Conservation (phyloP, 2,888 invertebrate species). For the Acrocyrtus sp. region DNA sequence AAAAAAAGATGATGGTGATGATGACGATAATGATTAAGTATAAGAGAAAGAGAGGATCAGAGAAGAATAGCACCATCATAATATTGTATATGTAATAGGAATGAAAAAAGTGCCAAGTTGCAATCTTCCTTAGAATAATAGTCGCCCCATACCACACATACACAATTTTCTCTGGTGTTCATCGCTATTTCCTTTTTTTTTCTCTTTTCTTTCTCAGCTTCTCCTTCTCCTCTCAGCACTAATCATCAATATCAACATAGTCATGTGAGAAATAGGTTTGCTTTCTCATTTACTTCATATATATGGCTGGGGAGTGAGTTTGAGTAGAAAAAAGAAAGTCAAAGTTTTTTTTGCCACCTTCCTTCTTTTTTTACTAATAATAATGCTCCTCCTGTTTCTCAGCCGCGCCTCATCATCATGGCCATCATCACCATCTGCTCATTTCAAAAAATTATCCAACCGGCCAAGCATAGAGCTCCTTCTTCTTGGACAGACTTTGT, state of each 20-base stretch:
- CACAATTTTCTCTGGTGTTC: constrained; percentile 19
- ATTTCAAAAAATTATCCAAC: constrained; percentile 48
- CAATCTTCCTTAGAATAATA: constrained; percentile 35
- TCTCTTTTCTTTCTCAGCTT: not conserved
- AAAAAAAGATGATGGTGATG: constrained; percentile 11
- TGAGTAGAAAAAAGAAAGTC: not conserved
- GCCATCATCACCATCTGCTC: constrained; percentile 51
- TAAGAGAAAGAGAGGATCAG: constrained; percentile 15
- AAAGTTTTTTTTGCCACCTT: constrained; percentile 43
- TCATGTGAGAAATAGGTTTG: constrained; percentile 11
- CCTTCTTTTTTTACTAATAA: constrained; percentile 26
- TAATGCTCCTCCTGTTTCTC: constrained; percentile 49
- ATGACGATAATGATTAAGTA: constrained; percentile 29
- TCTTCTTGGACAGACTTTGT: constrained; percentile 1
- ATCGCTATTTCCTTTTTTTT: constrained; percentile 33
- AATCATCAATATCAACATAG: constrained; percentile 23
- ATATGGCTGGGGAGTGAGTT: no score
- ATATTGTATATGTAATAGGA: constrained; percentile 9
- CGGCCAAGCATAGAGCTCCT: constrained; percentile 18
- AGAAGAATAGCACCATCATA: no score
- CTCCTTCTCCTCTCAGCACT: not conserved
- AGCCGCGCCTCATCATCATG: constrained; percentile 44
- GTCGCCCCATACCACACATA: not conserved
- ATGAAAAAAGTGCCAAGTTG: constrained; percentile 35
- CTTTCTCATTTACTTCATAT: no score